phyloP scores from a whole-genome alignment of 2,888 invertebrate species.

The Volucella zonaria region DNA sequence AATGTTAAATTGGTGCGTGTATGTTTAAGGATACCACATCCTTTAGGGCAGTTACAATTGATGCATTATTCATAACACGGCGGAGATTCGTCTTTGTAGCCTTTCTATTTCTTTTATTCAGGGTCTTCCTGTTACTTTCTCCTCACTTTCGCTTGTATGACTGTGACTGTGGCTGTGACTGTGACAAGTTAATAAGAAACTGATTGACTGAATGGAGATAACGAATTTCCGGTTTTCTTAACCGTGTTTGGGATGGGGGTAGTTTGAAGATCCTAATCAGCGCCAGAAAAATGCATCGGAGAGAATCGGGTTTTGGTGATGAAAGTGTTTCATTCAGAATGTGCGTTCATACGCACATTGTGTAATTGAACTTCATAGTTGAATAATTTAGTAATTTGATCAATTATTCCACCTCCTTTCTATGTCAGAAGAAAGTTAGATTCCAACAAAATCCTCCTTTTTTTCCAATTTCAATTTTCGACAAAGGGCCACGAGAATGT shows the following conservation, averaged over 20 bases:
- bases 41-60: constrained; percentile 35
- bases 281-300: constrained; percentile 70
- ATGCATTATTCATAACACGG: constrained; percentile 72
- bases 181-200: constrained; percentile 75
- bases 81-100: constrained; percentile 49
- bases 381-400: constrained; percentile 73
- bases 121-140: constrained; percentile 47
- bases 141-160: constrained; percentile 17
- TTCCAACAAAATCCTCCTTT: constrained; percentile 38
- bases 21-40: constrained; percentile 68
- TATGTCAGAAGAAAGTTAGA: constrained; percentile 40
- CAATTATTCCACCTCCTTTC: constrained; percentile 72
- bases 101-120: constrained; percentile 40
- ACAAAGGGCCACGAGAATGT: constrained; percentile 18
- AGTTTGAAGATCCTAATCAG: constrained; percentile 67
- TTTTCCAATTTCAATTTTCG: constrained; percentile 37
- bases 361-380: constrained; percentile 73
- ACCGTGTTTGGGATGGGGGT: constrained; percentile 15
- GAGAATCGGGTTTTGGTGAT: constrained; percentile 24
- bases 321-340: constrained; percentile 67
- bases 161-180: constrained; percentile 4
- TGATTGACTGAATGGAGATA: constrained; percentile 75
- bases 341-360: constrained; percentile 68
- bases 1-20: constrained; percentile 73
- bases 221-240: constrained; percentile 73